These are phyloP conservation scores for Oscheius sp. DNA, from an alignment of 2,888 invertebrate species.

Conservation along the genomic window DNA sequence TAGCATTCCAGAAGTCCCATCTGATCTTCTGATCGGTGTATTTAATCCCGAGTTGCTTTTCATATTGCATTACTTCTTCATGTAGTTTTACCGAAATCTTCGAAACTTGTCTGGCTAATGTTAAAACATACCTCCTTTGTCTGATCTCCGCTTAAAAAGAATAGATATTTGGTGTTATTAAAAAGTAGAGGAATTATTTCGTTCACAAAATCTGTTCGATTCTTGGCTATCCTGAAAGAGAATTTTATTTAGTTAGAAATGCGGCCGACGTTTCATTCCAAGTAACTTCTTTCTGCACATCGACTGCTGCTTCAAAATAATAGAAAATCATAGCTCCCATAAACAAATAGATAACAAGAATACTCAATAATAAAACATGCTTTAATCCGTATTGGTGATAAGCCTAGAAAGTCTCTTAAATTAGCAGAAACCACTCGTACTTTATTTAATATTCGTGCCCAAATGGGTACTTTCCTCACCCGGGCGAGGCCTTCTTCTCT, in stretches of 20 bases:
- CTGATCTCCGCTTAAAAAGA: constrained; percentile 63
- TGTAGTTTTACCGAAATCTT: constrained; percentile 51
- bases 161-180: constrained; percentile 67
- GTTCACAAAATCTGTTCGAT: constrained; percentile 59
- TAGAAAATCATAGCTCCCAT: constrained; percentile 64
- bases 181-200: constrained; percentile 62
- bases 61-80: constrained; percentile 52
- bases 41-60: constrained; percentile 63
- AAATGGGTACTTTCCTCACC: constrained; percentile 54
- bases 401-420: constrained; percentile 38
- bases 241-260: background rate
- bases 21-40: constrained; percentile 68
- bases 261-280: constrained; percentile 46
- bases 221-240: constrained; percentile 43
- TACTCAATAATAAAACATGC: constrained; percentile 54
- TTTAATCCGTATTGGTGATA: constrained; percentile 67
- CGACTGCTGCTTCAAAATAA: constrained; percentile 56
- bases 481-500: constrained; percentile 30
- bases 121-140: constrained; percentile 44
- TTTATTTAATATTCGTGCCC: constrained; percentile 53
- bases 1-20: constrained; percentile 72
- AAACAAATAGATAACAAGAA: constrained; percentile 63
- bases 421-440: constrained; percentile 25
- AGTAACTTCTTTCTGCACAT: constrained; percentile 50
- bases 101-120: background rate